phyloP scores from a whole-genome alignment of 2,113 vertebrate species.

The Laterallus jamaicensis region DNA sequence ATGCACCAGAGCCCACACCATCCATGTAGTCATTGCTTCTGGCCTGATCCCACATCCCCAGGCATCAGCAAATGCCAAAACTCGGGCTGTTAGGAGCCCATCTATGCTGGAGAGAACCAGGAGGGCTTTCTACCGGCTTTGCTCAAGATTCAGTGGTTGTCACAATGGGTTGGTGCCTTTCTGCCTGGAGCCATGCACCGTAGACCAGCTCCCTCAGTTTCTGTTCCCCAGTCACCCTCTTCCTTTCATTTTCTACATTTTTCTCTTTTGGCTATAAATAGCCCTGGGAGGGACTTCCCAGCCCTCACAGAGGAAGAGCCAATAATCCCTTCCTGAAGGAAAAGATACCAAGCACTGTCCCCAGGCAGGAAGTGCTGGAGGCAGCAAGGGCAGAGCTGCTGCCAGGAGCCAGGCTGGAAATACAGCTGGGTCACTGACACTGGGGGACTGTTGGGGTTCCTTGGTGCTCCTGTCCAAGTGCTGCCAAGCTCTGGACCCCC shows the following conservation, averaged over 20 bases:
- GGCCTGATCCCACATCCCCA: neutral
- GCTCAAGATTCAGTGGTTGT: accelerated
- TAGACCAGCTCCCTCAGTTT: neutral
- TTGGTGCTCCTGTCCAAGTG: neutral
- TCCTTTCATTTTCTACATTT: neutral
- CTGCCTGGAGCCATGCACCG: neutral
- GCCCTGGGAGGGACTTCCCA: neutral
- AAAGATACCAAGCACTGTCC: no score
- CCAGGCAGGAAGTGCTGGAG: neutral
- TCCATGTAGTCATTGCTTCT: neutral
- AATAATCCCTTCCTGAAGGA: neutral
- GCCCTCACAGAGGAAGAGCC: neutral
- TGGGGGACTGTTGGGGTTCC: neutral
- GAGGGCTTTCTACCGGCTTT: neutral
- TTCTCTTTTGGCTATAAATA: neutral
- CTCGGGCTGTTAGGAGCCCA: neutral
- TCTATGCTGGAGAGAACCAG: neutral
- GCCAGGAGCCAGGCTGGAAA: neutral
- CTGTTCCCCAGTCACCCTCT: neutral
- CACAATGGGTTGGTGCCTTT: accelerated
- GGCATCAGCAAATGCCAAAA: neutral
- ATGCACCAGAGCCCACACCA: neutral
- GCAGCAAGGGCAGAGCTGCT: neutral
- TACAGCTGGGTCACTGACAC: neutral
- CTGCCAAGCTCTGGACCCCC: neutral